Evolutionary conservation across 2,797 vertebrate species (phyloP).

Genomic region (Eulemur rubriventer): DNA sequence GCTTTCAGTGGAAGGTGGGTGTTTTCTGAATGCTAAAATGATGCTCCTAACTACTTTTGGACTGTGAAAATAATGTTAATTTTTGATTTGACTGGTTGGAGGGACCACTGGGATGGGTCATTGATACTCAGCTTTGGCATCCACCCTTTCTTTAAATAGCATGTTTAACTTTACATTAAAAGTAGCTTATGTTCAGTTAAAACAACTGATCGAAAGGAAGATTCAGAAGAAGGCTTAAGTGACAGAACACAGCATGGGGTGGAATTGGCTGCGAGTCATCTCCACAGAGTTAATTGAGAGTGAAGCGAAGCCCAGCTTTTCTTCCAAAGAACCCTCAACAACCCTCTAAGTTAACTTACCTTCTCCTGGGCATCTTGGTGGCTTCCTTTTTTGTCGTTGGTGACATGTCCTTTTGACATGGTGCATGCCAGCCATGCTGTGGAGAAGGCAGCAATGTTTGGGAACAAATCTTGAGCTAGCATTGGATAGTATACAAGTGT

Average conservation of each 20-base stretch:
- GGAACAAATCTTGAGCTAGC: not conserved
- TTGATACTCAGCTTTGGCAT: not conserved
- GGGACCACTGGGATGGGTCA: not conserved
- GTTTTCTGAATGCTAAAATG: conserved; percentile 26
- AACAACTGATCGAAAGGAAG: not conserved
- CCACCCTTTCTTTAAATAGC: not conserved
- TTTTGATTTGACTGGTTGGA: not conserved
- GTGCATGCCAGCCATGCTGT: not conserved
- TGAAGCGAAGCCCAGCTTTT: not conserved
- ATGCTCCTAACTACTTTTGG: not conserved
- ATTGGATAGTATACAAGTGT: not conserved
- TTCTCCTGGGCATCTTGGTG: not conserved
- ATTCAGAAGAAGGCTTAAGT: not conserved
- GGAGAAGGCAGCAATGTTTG: not conserved
- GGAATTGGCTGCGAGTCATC: not conserved
- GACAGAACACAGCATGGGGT: not conserved
- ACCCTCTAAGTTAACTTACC: not conserved
- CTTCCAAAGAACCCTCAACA: not conserved
- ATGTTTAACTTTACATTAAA: not conserved
- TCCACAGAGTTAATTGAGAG: not conserved
- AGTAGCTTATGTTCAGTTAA: not conserved
- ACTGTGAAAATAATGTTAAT: not conserved
- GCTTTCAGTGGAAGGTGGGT: not conserved
- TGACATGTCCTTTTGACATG: no score
- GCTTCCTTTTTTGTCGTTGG: not conserved